phyloP scores from a whole-genome alignment of 92 coral and sea anemone species.

The Porites cylindrica region DNA sequence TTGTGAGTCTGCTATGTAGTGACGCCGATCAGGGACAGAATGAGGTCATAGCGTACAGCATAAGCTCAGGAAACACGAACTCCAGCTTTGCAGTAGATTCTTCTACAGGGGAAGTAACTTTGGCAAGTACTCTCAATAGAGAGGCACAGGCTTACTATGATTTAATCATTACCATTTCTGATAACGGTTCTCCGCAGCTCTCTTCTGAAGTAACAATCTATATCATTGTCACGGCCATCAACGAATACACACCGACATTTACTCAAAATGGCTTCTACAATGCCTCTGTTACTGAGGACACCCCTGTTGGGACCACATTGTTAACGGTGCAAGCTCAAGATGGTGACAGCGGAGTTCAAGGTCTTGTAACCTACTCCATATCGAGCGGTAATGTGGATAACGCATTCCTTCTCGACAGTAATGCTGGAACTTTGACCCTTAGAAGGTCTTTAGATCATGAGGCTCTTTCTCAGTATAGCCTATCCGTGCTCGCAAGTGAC shows the following conservation, averaged over 20 bases:
- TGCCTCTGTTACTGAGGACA: constrained; percentile 58
- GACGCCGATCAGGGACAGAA: constrained; percentile 63
- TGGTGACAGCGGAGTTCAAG: constrained; percentile 67
- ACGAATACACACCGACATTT: constrained; percentile 67
- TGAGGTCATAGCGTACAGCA: constrained; percentile 40
- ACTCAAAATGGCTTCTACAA: constrained; percentile 63
- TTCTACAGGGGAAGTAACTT: constrained; percentile 47
- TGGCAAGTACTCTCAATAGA: constrained; percentile 46
- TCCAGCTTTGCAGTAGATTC: constrained; percentile 48
- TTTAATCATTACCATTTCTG: constrained; percentile 48
- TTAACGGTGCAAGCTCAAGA: constrained; percentile 64
- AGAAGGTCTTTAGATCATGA: constrained; percentile 53
- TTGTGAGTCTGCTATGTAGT: constrained; percentile 53
- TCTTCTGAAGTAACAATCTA: constrained; percentile 32
- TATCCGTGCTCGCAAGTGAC: constrained; percentile 55
- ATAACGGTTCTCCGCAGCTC: constrained; percentile 54
- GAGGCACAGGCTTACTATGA: constrained; percentile 66
- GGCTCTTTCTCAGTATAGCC: constrained; percentile 42
- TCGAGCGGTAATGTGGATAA: constrained; percentile 62
- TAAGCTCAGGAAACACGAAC: constrained; percentile 74
- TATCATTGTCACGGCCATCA: constrained; percentile 47
- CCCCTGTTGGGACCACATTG: constrained; percentile 62
- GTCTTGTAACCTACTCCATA: constrained; percentile 67
- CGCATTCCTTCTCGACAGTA: constrained; percentile 66
- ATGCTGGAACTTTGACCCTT: constrained; percentile 62